Evolutionary conservation across 2,888 invertebrate species (phyloP), one percentile per base, ranked within the genome.

Genomic region (Ernsta delagoae): DNA sequence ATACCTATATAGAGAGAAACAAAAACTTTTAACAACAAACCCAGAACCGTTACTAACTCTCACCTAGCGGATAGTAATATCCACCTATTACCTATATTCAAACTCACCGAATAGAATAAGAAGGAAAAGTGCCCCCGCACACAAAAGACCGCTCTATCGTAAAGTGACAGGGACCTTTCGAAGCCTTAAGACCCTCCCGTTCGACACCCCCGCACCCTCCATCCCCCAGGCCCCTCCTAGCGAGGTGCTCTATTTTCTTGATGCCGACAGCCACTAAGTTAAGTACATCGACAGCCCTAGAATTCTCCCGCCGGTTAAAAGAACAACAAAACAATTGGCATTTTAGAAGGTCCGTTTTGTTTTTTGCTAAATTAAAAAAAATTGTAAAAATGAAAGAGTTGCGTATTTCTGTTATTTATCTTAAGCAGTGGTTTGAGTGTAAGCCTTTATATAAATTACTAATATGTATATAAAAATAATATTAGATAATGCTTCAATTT

Each of bases 261-360:
- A 54, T 61, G 45, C 54, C 60, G 59, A 60, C 66, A 68, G 62
- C 56, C 48, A 68, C 62, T 68, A 59, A 68, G 68, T 68, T 68
- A 59, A 62, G 62, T 57, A 62, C 62, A 69, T 63, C 63, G 68
- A 68, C 68, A 31, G 63, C 68, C 62, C 63, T 69, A 63, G 57
- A 69, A 62, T 63, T 57, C 57, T 12, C 50, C 36, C 34, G 60
- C 9, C 68, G 56, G 48, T 62, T 62, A 68, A 57, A 68, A 62
- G 62, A 68, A 62, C 68, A 68, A 68, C 68, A 68, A 68, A 68
- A 68, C 45, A 6, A 48, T 24, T 16, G 1, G 12, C n/a, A n/a
- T n/a, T n/a, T n/a, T n/a, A n/a, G n/a, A n/a, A n/a, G n/a, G n/a
- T n/a, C n/a, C n/a, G n/a, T n/a, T n/a, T n/a, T n/a, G n/a, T n/a